Base-by-base conservation (phyloP, 2,888 invertebrate genomes). In the Heteromurus nitidus region DNA sequence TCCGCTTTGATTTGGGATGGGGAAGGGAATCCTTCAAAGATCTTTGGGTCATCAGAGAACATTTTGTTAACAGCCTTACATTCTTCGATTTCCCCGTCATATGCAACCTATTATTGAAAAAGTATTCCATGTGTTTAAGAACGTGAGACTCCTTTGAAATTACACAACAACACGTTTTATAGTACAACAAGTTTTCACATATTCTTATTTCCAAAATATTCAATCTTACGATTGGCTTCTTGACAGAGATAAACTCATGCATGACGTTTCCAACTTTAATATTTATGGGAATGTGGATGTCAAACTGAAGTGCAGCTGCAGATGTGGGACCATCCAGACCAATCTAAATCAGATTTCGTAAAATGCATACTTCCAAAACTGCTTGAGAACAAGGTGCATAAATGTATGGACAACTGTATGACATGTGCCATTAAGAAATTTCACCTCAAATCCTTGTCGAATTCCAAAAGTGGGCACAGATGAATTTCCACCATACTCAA, bases 251-350 rank as follows among this genome's bases (percentile, higher is more conserved):
- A 0, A 85, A 42, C 11, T 72, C 68, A 65, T 65, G 47, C 26
- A 44, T 16, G 3, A 36, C 36, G 5, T 55, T 20, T 16, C 47
- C 47, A 5, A 75, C 24, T 20, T 55, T 28, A 24, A 80, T 16
- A 0, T 22, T 44, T 1, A 44, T 44, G 16, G 85, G 85, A 28
- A 85, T 68, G n/a, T 64, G 53, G 26, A 83, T 72, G 7, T 72
- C 67, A 16, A 82, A 44, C 11, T 65, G 50, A 3, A 83, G 42
- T n/a, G 31, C 42, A 13, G 69, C 53, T 5, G 82, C 82, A 2
- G 80, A 76, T 16, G 82, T 70, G n/a, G 80, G 64, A 7, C 85
- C 85, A 3, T 79, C 42, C 7, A 85, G 22, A 5, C 55, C 70
- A 9, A 85, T 58, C 74, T 55, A 22, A 47, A 7, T 24, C 50